These are phyloP conservation scores for Lepeophtheirus nordmannii DNA, from an alignment of 2,888 invertebrate genomes.

Conservation along the genomic window DNA sequence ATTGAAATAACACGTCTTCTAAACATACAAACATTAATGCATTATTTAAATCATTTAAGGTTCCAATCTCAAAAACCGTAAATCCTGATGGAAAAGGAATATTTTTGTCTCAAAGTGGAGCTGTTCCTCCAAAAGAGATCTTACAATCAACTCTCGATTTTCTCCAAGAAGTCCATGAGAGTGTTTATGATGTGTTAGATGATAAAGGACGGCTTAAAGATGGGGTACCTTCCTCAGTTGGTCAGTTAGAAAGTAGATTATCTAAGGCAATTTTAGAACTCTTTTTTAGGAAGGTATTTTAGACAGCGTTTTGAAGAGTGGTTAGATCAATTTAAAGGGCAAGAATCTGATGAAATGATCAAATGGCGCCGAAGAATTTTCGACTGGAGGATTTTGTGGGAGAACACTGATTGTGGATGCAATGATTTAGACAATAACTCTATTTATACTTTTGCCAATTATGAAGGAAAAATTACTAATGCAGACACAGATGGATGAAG, in stretches of 20 bases:
- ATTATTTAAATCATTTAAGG: background rate
- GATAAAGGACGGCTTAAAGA: background rate
- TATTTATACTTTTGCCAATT: slow-evolving; percentile 7
- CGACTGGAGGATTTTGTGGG: slow-evolving; percentile 8
- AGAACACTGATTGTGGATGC: slow-evolving; percentile 11
- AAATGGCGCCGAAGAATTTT: slow-evolving; percentile 2
- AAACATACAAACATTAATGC: background rate
- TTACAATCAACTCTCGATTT: background rate
- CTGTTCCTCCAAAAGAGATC: background rate
- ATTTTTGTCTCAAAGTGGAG: slow-evolving; percentile 5
- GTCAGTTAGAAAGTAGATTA: no score
- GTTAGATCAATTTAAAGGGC: background rate
- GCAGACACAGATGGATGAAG: no score
- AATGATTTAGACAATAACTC: slow-evolving; percentile 8
- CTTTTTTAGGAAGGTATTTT: slow-evolving; percentile 8
- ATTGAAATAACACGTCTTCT: no score
- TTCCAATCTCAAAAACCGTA: background rate
- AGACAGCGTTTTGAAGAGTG: background rate
- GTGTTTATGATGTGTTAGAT: background rate
- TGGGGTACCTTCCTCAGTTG: no score
- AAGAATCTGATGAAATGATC: background rate
- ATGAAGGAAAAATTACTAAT: background rate
- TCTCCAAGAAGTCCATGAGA: slow-evolving; percentile 7
- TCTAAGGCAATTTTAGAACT: no score
- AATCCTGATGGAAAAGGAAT: slow-evolving; percentile 17